Evolutionary conservation across 2,113 vertebrate genomes (phyloP), one percentile per base, ranked within the genome.

Genomic region (Nesogale talazaci): DNA sequence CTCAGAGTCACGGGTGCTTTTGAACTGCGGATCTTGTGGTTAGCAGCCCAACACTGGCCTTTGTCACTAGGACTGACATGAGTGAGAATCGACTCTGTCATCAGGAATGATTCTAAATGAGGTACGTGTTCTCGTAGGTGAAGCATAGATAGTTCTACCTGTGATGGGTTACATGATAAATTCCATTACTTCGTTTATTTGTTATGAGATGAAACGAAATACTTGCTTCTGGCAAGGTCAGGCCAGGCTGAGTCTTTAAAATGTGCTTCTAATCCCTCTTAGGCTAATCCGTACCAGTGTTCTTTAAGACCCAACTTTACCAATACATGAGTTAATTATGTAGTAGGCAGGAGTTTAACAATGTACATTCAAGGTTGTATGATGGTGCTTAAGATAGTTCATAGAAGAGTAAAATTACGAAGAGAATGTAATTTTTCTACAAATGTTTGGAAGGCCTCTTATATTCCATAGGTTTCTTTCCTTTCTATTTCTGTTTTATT

Each of bases 111-210:
- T 52, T 52, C 46, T 52, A 52, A 52, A 12, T 52, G 46, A 52
- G 46, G 46, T 52, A 10, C 46, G 14, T 52, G 46, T 52, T 52
- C 63, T 40, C 86, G 16, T 59, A 85, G 65, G 25, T 92, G 65
- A 85, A 12, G 31, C 80, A 34, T 38, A 11, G 27, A 2, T 87
- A 86, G 27, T 36, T 74, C 38, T 88, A 59, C 17, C 83, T 85
- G 34, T 31, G 42, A 2, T 59, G 31, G 23, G 9, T 85, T 89
- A 42, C 72, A 67, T 63, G 79, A 83, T 9, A 88, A 52, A 59
- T 19, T 5, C 16, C 16, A 63, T 79, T 93, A 19, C 38, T 86
- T 93, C 80, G 23, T 76, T 86, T 83, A 36, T 69, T 82, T 96
- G 27, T 90, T 80, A 19, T 87, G 7, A 23, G 42, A 80, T 6